phyloP scores from a whole-genome alignment of 2,797 vertebrate species.

The Phoxinus dragarum region DNA sequence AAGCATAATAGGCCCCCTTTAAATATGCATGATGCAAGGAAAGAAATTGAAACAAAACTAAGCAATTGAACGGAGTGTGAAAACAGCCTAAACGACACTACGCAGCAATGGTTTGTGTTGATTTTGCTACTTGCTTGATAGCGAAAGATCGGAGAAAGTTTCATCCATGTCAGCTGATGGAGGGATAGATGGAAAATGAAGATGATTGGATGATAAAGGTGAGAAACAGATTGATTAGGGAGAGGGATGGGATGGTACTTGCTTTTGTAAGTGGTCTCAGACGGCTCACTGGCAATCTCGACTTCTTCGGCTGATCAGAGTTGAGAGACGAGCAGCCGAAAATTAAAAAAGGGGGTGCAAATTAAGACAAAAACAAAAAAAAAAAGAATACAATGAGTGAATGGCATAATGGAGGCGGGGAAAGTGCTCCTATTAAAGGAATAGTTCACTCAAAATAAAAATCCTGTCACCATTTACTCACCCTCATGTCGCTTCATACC shows the following conservation, averaged over 20 bases:
- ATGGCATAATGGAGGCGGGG: slow-evolving; percentile 19
- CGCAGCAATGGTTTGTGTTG: not conserved
- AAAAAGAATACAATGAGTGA: slow-evolving; percentile 46
- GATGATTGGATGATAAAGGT: not conserved
- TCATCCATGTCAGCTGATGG: slow-evolving; percentile 76
- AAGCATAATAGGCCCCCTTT: not conserved
- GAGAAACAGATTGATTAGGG: slow-evolving; percentile 7
- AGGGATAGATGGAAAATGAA: slow-evolving; percentile 44
- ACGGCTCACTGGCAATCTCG: slow-evolving; percentile 69
- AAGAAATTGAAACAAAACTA: not conserved
- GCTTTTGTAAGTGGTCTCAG: slow-evolving; percentile 79
- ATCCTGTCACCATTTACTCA: not conserved
- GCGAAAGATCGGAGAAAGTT: slow-evolving; percentile 69
- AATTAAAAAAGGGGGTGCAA: slow-evolving; percentile 48
- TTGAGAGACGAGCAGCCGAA: slow-evolving; percentile 59
- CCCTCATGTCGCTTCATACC: not conserved
- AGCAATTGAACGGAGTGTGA: not conserved
- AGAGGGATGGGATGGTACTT: slow-evolving; percentile 71
- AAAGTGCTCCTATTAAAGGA: slow-evolving; percentile 19
- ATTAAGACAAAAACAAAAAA: slow-evolving; percentile 41
- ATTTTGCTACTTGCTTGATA: slow-evolving; percentile 77
- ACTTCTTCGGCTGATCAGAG: slow-evolving; percentile 70
- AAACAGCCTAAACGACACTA: not conserved
- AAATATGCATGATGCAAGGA: not conserved
- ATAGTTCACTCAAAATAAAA: slow-evolving; percentile 1